These are phyloP conservation scores for Temnothorax nylanderi DNA, from an alignment of 1,140 invertebrate genomes.

Conservation along the genomic window DNA sequence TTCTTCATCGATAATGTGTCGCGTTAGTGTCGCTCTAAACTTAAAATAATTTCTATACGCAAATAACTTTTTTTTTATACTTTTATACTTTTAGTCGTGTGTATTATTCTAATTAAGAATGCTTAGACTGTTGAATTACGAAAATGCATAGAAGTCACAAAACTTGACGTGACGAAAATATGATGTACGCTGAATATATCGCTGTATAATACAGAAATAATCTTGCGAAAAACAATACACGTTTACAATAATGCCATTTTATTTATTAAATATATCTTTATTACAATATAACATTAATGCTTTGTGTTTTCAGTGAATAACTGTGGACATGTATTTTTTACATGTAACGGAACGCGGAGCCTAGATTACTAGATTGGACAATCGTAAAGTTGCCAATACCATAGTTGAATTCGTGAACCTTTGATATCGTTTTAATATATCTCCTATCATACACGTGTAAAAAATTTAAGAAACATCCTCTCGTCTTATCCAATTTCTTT, in stretches of 20 bases:
- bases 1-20: neutral
- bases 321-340: slow-evolving; percentile 35
- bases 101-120: slow-evolving; percentile 2
- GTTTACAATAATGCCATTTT: slow-evolving; percentile 34
- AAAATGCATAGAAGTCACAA: neutral
- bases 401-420: slow-evolving; percentile 2
- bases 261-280: slow-evolving; percentile 69
- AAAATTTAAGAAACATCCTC: slow-evolving; percentile 10
- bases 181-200: neutral
- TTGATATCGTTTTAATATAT: slow-evolving; percentile 23
- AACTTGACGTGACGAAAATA: neutral
- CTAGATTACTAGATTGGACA: slow-evolving; percentile 36
- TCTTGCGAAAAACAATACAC: slow-evolving; percentile 35
- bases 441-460: slow-evolving; percentile 24
- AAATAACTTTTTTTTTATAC: neutral
- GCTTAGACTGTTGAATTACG: neutral
- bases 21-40: neutral
- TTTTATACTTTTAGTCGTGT: neutral
- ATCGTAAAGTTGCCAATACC: slow-evolving; percentile 1
- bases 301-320: slow-evolving; percentile 58
- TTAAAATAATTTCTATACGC: neutral
- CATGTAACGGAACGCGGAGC: neutral
- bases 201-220: neutral
- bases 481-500: slow-evolving; percentile 3
- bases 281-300: slow-evolving; percentile 67